Evolutionary conservation across 2,888 invertebrate species (phyloP), one percentile per base, ranked within the genome.

Genomic region (Melanostoma scalare): DNA sequence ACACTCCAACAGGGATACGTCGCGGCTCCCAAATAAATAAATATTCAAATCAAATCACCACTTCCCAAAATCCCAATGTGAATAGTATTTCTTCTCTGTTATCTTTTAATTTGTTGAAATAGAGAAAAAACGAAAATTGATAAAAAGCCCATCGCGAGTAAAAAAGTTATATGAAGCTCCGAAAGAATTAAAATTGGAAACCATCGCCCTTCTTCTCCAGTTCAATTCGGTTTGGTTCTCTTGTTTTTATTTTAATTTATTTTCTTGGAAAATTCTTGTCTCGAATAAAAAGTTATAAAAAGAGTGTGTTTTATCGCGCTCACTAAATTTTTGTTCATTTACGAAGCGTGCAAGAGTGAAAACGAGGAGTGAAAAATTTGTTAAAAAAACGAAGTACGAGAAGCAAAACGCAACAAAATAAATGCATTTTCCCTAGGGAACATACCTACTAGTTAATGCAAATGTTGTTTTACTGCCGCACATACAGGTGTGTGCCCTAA

Each of bases 401-500:
- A 67, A 55, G 46, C 79, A 46, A 69, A 52, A 56, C 60, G 33
- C 55, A 30, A 38, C 35, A 42, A 65, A 63, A 65, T 72, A 48
- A 50, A 68, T 63, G 50, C 40, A 68, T 82, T 82, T 60, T 46
- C 30, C 67, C 60, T 8, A 44, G 50, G 81, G 72, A 55, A 52
- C 1, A 20, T 20, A 20, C 20, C 20, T 20, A 20, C 46, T 55
- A 48, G 56, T 79, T 73, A 69, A 82, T 74, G 73, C 69, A 50
- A 77, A 73, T 77, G 58, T 56, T 74, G 53, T 35, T 68, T 20
- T 40, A 67, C 20, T 38, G 40, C 30, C 56, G 61, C 52, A 77
- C 58, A 60, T 61, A 68, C 67, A 74, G 77, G 82, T 77, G 82
- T 69, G 69, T 73, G 69, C 82, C 53, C 33, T 9, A 40, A 73